phyloP scores from a whole-genome alignment of 2,113 vertebrate genomes.

The Zosterops borbonicus region DNA sequence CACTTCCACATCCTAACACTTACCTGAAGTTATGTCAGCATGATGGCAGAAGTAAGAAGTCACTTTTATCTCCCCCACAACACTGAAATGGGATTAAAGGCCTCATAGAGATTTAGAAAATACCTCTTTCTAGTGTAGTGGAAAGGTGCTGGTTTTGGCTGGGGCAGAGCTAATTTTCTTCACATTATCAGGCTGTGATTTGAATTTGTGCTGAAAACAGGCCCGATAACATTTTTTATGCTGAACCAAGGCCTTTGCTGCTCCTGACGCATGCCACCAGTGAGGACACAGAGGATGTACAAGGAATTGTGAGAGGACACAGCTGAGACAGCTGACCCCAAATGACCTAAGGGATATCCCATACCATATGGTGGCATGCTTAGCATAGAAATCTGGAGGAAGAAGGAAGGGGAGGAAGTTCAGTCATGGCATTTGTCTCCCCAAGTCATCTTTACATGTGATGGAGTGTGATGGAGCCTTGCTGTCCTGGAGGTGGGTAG shows the following conservation, averaged over 20 bases:
- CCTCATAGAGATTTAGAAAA: neutral
- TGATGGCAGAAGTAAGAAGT: neutral
- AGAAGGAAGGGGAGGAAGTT: neutral
- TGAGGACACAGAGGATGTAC: accelerated
- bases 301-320: neutral
- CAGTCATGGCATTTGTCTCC: neutral
- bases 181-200: accelerated
- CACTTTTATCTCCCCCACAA: neutral
- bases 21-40: neutral
- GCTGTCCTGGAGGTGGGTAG: neutral
- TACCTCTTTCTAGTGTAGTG: neutral
- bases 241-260: neutral
- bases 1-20: neutral
- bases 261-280: accelerated
- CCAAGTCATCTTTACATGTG: neutral
- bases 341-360: neutral
- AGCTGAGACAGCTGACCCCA: neutral
- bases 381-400: neutral
- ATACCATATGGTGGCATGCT: neutral
- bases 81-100: neutral
- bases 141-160: neutral
- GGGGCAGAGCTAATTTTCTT: neutral
- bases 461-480: accelerated
- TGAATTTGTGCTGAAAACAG: neutral
- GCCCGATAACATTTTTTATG: neutral